Conservation (phyloP, 2,797 vertebrate genomes). For the Sebastes melanostomus region DNA sequence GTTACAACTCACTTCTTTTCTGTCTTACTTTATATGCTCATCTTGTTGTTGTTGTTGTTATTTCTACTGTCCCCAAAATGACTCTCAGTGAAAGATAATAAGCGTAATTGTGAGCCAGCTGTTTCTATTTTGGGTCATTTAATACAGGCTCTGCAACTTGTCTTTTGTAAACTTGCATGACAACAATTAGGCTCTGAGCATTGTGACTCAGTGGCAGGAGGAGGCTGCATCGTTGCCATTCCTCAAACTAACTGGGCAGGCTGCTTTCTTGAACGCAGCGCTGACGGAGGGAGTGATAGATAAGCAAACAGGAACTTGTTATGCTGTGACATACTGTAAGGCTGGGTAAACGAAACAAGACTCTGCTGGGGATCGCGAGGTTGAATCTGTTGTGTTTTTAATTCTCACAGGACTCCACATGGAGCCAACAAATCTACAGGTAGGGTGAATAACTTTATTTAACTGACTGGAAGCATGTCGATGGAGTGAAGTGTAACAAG, state of each 20-base stretch:
- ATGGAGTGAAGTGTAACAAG: not conserved
- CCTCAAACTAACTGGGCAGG: constrained; percentile 19
- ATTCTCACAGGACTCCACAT: constrained; percentile 52
- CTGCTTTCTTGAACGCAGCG: constrained; percentile 15
- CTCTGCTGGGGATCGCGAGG: not conserved
- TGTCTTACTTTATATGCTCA: not conserved
- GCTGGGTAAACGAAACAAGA: constrained; percentile 41
- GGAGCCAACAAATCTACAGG: constrained; percentile 83
- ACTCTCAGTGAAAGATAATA: not conserved
- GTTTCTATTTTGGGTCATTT: not conserved
- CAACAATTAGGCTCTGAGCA: constrained; percentile 3
- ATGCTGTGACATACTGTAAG: not conserved
- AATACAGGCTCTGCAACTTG: not conserved
- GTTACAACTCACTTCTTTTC: not conserved
- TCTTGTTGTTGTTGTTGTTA: not conserved
- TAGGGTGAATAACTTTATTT: constrained; percentile 40
- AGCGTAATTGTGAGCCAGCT: not conserved
- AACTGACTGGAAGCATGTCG: not conserved
- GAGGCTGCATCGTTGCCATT: constrained; percentile 59
- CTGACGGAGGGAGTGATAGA: constrained; percentile 33
- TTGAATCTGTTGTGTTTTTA: not conserved
- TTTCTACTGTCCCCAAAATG: accelerated
- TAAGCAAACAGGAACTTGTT: constrained; percentile 67
- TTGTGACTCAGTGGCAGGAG: constrained; percentile 61
- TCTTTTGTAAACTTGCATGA: constrained; percentile 6